A percentile compares a stretch with the other conserved stretches of the same genome.
Evolutionary conservation across 2,113 vertebrate genomes (phyloP).

Genomic region (Gallinago media): DNA sequence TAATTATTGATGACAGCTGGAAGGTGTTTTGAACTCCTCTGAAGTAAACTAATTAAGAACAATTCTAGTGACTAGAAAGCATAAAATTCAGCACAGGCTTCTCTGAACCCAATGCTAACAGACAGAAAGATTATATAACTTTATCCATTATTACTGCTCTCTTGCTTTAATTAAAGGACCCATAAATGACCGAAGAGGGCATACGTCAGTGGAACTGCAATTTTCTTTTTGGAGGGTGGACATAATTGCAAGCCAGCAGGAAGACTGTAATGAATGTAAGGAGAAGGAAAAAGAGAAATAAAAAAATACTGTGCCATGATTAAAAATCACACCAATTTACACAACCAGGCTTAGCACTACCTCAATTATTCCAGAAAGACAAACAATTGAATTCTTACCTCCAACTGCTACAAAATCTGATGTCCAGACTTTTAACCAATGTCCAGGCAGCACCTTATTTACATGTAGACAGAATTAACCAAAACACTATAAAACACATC

Average conservation of each 20-base stretch:
- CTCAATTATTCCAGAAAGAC: background rate
- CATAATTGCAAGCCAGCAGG: background rate
- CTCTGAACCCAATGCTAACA: background rate
- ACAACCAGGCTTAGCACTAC: background rate
- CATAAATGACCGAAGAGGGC: background rate
- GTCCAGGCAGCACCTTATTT: background rate
- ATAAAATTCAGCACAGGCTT: background rate
- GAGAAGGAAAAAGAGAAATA: background rate
- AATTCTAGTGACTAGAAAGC: background rate
- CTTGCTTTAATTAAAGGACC: background rate
- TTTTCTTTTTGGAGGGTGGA: background rate
- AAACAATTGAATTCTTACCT: background rate
- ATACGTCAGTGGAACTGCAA: background rate
- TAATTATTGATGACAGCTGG: slow-evolving; percentile 9
- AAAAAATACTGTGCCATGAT: background rate
- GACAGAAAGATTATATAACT: background rate
- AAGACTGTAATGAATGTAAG: background rate
- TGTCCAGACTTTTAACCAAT: background rate
- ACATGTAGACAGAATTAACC: background rate
- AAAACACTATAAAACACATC: background rate
- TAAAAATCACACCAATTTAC: background rate
- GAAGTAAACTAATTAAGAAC: slow-evolving; percentile 45
- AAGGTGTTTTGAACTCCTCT: background rate
- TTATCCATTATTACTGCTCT: background rate
- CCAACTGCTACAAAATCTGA: background rate